Conservation (phyloP, 1,140 invertebrate species). For the Camponotus pennsylvanicus region DNA sequence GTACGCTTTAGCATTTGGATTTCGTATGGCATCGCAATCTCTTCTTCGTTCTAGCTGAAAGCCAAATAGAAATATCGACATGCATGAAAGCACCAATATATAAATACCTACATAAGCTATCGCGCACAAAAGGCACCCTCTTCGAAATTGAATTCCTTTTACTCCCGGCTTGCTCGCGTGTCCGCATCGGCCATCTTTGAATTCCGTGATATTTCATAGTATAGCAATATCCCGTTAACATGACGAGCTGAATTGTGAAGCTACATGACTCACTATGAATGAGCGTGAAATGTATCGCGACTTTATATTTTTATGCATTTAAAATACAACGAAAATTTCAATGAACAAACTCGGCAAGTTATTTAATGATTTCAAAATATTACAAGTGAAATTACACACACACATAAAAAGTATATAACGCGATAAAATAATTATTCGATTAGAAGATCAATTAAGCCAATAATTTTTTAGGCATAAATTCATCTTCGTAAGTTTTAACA, state of each 20-base stretch:
- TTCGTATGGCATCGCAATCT: conserved; percentile 44
- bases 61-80: conserved; percentile 63
- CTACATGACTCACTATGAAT: conserved; percentile 39
- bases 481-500: not conserved
- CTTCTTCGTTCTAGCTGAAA: not conserved
- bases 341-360: not conserved
- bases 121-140: conserved; percentile 57
- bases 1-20: not conserved
- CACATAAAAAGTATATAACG: not conserved
- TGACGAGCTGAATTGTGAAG: conserved; percentile 52
- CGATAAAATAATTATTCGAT: not conserved
- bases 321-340: not conserved
- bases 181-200: conserved; percentile 72
- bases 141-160: conserved; percentile 74
- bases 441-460: no score
- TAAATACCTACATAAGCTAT: conserved; percentile 63
- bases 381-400: not conserved
- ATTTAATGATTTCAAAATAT: not conserved
- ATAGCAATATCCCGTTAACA: conserved; percentile 73
- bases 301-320: conserved; percentile 18
- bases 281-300: conserved; percentile 15
- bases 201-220: conserved; percentile 77
- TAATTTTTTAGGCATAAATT: not conserved
- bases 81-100: conserved; percentile 60
- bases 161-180: conserved; percentile 41